These are phyloP conservation scores for Epinephelus malabaricus DNA, from an alignment of 2,797 vertebrate species.

Conservation along the genomic window DNA sequence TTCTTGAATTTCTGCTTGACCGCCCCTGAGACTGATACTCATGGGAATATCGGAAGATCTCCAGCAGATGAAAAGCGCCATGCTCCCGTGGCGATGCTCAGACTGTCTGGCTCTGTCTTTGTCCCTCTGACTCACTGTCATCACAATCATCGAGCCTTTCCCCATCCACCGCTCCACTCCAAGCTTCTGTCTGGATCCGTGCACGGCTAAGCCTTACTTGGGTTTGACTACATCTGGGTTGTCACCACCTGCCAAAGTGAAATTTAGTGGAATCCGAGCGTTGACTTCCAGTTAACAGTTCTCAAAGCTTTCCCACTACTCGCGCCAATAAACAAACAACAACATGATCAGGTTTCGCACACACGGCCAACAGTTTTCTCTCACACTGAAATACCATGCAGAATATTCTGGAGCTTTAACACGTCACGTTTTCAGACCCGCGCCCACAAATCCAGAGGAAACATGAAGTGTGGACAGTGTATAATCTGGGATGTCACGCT, in stretches of 20 bases:
- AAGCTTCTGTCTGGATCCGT: conserved; percentile 69
- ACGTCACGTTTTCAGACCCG: conserved; percentile 12
- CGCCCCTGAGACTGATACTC: conserved; percentile 74
- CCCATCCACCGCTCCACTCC: conserved; percentile 51
- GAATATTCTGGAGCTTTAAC: conserved; percentile 17
- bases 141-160: conserved; percentile 57
- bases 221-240: conserved; percentile 51
- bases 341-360: conserved; percentile 21
- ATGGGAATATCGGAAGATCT: conserved; percentile 71
- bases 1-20: conserved; percentile 47
- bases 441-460: conserved; percentile 37
- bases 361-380: conserved; percentile 20
- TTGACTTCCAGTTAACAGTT: conserved; percentile 42
- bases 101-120: conserved; percentile 80
- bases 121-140: conserved; percentile 79
- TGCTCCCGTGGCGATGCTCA: conserved; percentile 60
- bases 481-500: conserved; percentile 52
- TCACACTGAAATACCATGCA: conserved; percentile 13
- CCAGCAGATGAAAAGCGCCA: conserved; percentile 61
- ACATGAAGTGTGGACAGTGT: conserved; percentile 43
- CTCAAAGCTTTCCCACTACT: conserved; percentile 49
- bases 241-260: conserved; percentile 44
- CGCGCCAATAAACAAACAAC: conserved; percentile 67
- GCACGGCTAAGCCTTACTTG: conserved; percentile 43
- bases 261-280: conserved; percentile 31